Evolutionary conservation across 2,113 vertebrate genomes (phyloP), one percentile per base, ranked within the genome.

Genomic region (Gambusia affinis): DNA sequence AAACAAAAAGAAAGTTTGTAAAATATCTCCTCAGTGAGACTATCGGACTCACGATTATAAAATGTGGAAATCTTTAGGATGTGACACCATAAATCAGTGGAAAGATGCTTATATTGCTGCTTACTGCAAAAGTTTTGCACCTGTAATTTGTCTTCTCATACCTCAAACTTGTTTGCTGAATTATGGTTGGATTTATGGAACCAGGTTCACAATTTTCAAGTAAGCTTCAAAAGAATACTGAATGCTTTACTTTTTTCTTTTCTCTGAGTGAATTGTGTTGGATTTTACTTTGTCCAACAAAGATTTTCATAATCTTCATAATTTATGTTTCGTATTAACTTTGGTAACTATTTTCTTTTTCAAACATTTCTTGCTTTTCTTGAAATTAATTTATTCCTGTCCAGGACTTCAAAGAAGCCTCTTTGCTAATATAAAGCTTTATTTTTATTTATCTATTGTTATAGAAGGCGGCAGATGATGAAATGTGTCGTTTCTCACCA

Each of bases 401-500:
- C 22, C 19, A n/a, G 19, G 3, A 24, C 2, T 57, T 57, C 51
- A 7, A 57, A 57, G 24, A 24, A 57, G 2, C 8, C 51, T 10
- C 51, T 22, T 54, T 19, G 51, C 8, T 3, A 57, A 19, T n/a
- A 8, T n/a, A 57, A 57, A 2, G 24, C 24, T 57, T 57, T 57
- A 57, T 57, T 57, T 22, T 57, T 10, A n/a, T 54, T 10, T 54
- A 57, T 57, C 14, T 57, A n/a, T 57, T n/a, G 11, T 10, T n/a
- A n/a, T 57, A 24, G 51, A 57, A 68, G 70, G 15, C 12, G 70
- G 67, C 64, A 85, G 82, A 87, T 81, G 67, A 81, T 80, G 60
- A 84, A 85, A 85, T 73, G 84, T 84, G 70, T 70, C 14, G 68
- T 65, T 75, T 77, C 67, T 44, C 76, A 76, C 73, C 51, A 75